Evolutionary conservation across 2,888 invertebrate genomes (phyloP).

Genomic region (Tenodera sinensis): DNA sequence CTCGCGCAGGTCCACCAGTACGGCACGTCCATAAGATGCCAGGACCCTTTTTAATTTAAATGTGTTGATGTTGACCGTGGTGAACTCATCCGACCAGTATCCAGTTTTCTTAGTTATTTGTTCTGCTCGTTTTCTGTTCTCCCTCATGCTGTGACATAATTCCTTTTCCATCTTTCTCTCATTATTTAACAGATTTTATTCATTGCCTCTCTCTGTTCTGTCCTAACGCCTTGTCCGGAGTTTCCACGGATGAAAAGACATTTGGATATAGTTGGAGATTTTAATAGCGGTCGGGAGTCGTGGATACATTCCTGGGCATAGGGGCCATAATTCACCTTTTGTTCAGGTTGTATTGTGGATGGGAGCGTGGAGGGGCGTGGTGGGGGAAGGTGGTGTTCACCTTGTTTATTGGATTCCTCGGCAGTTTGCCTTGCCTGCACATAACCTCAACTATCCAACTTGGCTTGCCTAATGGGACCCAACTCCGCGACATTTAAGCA

Average conservation of each 20-base stretch:
- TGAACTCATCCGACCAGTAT: background rate
- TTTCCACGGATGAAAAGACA: background rate
- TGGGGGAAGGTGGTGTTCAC: constrained; percentile 3
- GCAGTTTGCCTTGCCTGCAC: constrained; percentile 10
- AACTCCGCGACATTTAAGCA: background rate
- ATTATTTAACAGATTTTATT: constrained; percentile 8
- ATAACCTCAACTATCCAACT: background rate
- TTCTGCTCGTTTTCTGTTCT: constrained; percentile 1
- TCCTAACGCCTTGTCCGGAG: background rate
- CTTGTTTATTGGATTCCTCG: constrained; percentile 32
- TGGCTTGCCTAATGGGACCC: constrained; percentile 4
- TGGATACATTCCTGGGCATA: constrained; percentile 27
- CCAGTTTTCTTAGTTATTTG: constrained; percentile 4
- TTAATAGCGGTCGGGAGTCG: background rate
- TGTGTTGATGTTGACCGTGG: background rate
- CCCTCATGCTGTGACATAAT: background rate
- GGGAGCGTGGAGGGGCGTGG: background rate
- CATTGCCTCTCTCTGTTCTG: background rate
- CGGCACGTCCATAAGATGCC: background rate
- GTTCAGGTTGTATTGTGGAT: constrained; percentile 18
- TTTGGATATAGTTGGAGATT: constrained; percentile 12
- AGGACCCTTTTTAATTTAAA: background rate
- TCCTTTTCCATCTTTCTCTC: background rate
- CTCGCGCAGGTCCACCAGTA: background rate
- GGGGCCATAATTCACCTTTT: constrained; percentile 31